Evolutionary conservation across 1,140 invertebrate species (phyloP).

Genomic region (Metopolophium dirhodum): DNA sequence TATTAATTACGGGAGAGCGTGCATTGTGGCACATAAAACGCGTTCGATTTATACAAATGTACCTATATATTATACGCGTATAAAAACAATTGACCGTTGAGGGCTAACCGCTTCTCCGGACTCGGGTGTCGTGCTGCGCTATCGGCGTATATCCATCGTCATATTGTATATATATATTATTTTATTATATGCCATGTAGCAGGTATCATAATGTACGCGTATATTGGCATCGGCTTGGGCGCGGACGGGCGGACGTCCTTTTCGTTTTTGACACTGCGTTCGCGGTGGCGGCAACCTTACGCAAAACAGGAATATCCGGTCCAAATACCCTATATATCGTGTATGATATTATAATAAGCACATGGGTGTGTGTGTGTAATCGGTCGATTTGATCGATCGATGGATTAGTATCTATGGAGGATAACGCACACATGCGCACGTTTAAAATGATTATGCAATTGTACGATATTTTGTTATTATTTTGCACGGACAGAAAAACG

Average conservation of each 20-base stretch:
- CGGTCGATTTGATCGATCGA: background rate
- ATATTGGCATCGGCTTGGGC: background rate
- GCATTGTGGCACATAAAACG: background rate
- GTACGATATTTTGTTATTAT: background rate
- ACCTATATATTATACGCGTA: background rate
- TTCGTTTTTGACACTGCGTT: slow-evolving; percentile 16
- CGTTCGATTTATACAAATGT: background rate
- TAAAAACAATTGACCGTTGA: background rate
- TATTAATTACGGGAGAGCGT: background rate
- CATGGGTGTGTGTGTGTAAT: background rate
- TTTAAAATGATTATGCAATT: background rate
- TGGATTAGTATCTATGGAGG: background rate
- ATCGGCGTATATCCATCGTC: background rate
- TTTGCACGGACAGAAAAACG: background rate
- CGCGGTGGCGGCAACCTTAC: background rate
- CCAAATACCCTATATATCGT: slow-evolving; percentile 6
- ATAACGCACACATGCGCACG: background rate
- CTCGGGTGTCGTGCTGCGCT: background rate
- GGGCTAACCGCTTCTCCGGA: slow-evolving; percentile 44
- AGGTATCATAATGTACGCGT: background rate
- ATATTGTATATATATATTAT: background rate
- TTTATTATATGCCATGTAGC: background rate
- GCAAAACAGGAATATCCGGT: slow-evolving; percentile 49
- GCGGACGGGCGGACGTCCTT: slow-evolving; percentile 24
- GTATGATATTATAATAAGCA: background rate